Evolutionary conservation across 2,888 invertebrate genomes (phyloP).

Genomic region (Sympetrum striolatum): DNA sequence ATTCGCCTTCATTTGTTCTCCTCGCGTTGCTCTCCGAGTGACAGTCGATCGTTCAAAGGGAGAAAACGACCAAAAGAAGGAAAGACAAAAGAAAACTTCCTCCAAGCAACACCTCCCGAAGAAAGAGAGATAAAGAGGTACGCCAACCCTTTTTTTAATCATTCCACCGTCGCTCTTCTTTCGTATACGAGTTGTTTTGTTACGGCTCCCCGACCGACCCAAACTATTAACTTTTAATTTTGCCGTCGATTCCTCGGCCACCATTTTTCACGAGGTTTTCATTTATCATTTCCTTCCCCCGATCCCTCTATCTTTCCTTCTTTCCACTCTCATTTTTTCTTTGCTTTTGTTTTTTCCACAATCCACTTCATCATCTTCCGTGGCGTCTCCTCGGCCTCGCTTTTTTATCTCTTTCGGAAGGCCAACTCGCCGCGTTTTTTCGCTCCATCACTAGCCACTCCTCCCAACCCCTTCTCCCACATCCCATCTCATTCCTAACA

Average conservation of each 20-base stretch:
- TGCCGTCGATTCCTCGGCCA: slow-evolving; percentile 31
- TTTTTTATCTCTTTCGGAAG: slow-evolving; percentile 27
- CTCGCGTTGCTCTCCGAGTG: slow-evolving; percentile 3
- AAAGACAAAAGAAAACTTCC: background rate
- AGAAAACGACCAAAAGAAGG: background rate
- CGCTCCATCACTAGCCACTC: slow-evolving; percentile 25
- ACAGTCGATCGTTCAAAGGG: background rate
- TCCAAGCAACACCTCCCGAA: background rate
- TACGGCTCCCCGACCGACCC: slow-evolving; percentile 1
- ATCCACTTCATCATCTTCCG: slow-evolving; percentile 41
- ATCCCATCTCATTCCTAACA: background rate
- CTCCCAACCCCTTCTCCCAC: background rate
- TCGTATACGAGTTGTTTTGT: background rate
- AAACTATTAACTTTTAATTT: slow-evolving; percentile 42
- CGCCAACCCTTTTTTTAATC: slow-evolving; percentile 48
- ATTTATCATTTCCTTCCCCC: slow-evolving; percentile 39
- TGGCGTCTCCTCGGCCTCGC: background rate
- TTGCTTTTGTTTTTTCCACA: slow-evolving; percentile 21
- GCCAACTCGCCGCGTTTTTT: slow-evolving; percentile 11
- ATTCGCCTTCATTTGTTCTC: slow-evolving; percentile 26
- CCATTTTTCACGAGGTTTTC: slow-evolving; percentile 45
- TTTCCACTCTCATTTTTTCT: slow-evolving; percentile 10
- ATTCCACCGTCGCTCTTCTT: slow-evolving; percentile 41
- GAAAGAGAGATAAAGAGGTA: background rate
- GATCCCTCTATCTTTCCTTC: slow-evolving; percentile 17